Percentiles rank a stretch among this genome's conserved stretches.
phyloP scores from a whole-genome alignment of 2,113 vertebrate species.

The Alaudala cheleensis region DNA sequence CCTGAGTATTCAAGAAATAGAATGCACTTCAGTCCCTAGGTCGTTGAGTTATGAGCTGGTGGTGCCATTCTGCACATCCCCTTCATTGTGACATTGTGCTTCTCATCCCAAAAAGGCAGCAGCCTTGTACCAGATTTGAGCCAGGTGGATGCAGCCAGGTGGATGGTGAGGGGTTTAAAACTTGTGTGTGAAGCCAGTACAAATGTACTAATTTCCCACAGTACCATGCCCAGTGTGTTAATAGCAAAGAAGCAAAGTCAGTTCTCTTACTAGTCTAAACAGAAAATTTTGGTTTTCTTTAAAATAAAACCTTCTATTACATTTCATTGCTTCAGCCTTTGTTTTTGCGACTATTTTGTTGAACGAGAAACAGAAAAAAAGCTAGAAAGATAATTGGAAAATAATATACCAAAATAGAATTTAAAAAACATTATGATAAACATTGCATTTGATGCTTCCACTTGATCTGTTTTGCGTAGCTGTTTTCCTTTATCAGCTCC shows the following conservation, averaged over 20 bases:
- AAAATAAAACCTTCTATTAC: background rate
- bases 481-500: background rate
- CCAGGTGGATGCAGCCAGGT: background rate
- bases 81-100: rapidly evolving
- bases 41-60: background rate
- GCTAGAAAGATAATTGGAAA: background rate
- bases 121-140: background rate
- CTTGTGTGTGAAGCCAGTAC: background rate
- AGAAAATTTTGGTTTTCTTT: background rate
- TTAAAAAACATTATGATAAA: background rate
- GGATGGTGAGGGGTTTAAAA: background rate
- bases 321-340: background rate
- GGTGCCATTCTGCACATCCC: background rate
- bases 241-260: background rate
- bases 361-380: background rate
- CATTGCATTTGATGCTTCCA: background rate
- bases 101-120: background rate
- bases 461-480: background rate
- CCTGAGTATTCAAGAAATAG: background rate
- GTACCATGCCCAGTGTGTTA: background rate
- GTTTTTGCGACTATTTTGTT: background rate
- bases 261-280: background rate
- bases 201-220: background rate
- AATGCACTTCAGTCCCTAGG: background rate
- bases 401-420: background rate